phyloP scores from a whole-genome alignment of 2,797 vertebrate genomes.

The Cuniculus paca region DNA sequence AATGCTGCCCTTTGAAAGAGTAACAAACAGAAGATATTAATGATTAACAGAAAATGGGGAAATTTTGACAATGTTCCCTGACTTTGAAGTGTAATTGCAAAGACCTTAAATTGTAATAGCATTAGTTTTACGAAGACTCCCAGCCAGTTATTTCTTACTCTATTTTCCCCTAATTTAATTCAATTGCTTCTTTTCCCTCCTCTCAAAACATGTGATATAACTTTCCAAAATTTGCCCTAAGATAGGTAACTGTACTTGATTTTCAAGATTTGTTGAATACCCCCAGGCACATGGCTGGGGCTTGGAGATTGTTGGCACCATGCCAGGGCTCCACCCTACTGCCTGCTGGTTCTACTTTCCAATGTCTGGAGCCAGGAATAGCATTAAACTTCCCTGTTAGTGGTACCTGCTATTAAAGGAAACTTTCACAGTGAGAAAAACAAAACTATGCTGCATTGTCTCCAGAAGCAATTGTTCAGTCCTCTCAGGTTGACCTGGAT shows the following conservation, averaged over 20 bases:
- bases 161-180: constrained; percentile 33
- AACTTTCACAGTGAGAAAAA: neutral
- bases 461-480: neutral
- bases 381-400: neutral
- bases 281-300: neutral
- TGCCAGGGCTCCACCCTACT: neutral
- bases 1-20: constrained; percentile 48
- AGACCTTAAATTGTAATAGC: constrained; percentile 59
- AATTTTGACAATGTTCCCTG: constrained; percentile 28
- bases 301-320: neutral
- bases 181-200: constrained; percentile 14
- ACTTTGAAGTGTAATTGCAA: constrained; percentile 72
- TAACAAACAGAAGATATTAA: constrained; percentile 65
- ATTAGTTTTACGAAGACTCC: constrained; percentile 36
- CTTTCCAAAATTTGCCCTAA: constrained; percentile 56
- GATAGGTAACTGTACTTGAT: neutral
- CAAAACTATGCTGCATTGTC: neutral
- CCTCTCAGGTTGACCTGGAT: neutral
- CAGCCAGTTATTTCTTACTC: constrained; percentile 22
- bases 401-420: neutral
- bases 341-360: neutral
- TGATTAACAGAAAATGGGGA: constrained; percentile 65
- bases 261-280: constrained; percentile 16
- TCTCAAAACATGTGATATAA: constrained; percentile 41
- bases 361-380: neutral